These are phyloP conservation scores for Caenorhabditis angaria DNA, from an alignment of 2,888 invertebrate genomes.

Conservation along the genomic window DNA sequence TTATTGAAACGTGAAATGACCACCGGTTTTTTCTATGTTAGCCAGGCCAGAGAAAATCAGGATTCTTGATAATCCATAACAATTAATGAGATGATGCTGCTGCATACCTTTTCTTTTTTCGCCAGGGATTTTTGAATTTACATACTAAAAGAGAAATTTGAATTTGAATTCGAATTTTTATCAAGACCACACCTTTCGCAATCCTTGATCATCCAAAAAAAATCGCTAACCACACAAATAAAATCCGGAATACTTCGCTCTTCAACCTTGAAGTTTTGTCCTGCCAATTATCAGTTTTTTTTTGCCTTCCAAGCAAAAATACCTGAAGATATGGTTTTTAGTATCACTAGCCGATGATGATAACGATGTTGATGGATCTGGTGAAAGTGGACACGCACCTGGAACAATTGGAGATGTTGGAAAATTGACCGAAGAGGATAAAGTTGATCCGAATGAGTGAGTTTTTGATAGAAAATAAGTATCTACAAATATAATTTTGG, in stretches of 20 bases:
- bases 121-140: no score
- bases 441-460: background rate
- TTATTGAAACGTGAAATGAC: conserved; percentile 4
- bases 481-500: background rate
- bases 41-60: background rate
- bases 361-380: conserved; percentile 38
- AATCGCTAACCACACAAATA: background rate
- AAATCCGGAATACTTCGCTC: conserved; percentile 4
- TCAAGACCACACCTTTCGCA: background rate
- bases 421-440: conserved; percentile 11
- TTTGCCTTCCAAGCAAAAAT: background rate
- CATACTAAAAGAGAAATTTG: background rate
- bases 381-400: conserved; percentile 25
- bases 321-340: background rate
- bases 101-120: no score
- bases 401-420: conserved; percentile 8
- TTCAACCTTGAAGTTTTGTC: background rate
- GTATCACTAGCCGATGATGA: conserved; percentile 24
- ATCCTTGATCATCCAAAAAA: background rate
- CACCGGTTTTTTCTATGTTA: conserved; percentile 2
- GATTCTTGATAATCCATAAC: conserved; percentile 3
- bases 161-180: background rate
- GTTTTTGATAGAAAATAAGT: background rate
- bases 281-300: conserved; percentile 1
- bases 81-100: background rate